phyloP scores from a whole-genome alignment of 2,888 invertebrate species.

The Sycophila texana region DNA sequence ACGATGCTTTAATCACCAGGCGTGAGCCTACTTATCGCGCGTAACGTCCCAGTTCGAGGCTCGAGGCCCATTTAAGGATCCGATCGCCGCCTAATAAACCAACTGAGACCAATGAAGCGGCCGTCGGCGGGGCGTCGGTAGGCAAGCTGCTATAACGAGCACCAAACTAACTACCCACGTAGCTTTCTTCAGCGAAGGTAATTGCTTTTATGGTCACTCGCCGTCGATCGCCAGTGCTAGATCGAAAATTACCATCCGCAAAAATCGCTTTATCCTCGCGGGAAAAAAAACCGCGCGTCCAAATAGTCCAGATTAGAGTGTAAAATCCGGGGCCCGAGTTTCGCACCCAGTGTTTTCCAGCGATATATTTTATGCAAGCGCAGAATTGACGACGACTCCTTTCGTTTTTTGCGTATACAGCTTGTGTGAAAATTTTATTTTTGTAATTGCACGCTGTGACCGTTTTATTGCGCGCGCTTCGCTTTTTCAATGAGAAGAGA shows the following conservation, averaged over 20 bases:
- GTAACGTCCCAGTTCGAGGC: constrained; percentile 39
- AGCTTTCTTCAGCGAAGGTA: constrained; percentile 17
- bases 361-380: background rate
- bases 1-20: constrained; percentile 22
- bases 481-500: constrained; percentile 2
- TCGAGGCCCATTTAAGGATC: constrained; percentile 44
- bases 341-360: background rate
- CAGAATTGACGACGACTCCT: constrained; percentile 5
- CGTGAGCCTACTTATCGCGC: constrained; percentile 1
- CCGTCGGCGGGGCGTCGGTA: background rate
- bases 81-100: constrained; percentile 31
- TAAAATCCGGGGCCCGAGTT: background rate
- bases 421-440: constrained; percentile 14
- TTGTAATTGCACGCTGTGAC: constrained; percentile 18
- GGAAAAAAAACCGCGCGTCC: background rate
- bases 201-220: constrained; percentile 33
- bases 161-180: constrained; percentile 39
- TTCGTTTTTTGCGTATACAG: background rate
- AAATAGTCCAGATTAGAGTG: background rate
- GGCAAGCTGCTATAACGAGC: constrained; percentile 33
- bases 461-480: constrained; percentile 13
- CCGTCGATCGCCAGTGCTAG: background rate
- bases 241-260: constrained; percentile 21
- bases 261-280: constrained; percentile 32
- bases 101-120: constrained; percentile 28